Evolutionary conservation across 1,140 invertebrate species (phyloP).

Genomic region (Penaeus chinensis): DNA sequence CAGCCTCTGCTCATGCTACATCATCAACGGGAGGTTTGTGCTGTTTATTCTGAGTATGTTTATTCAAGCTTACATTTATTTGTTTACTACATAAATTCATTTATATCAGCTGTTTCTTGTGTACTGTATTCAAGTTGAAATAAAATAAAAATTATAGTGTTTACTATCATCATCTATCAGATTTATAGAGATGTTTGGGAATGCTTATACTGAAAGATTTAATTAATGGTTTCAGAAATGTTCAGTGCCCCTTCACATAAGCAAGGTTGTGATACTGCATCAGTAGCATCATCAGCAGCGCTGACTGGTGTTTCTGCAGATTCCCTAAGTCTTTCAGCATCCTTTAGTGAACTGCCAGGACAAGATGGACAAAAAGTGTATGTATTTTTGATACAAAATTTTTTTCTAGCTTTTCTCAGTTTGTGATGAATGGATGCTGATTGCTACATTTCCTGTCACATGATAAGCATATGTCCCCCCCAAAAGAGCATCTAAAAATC

Average conservation of each 20-base stretch:
- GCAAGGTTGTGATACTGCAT: constrained; percentile 43
- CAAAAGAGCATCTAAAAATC: too few relatives aligned
- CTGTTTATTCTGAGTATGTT: background rate
- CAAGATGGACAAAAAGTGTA: constrained; percentile 37
- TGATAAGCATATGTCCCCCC: too few relatives aligned
- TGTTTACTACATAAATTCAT: background rate
- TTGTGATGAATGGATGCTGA: too few relatives aligned
- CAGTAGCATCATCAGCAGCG: constrained; percentile 46
- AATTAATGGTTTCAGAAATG: constrained; percentile 33
- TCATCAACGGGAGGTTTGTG: constrained; percentile 46
- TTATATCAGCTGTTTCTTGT: background rate
- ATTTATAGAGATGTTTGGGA: too few relatives aligned
- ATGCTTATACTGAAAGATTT: too few relatives aligned
- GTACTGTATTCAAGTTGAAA: too few relatives aligned
- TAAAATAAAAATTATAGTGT: too few relatives aligned
- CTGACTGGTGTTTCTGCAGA: constrained; percentile 52
- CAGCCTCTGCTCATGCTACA: constrained; percentile 43
- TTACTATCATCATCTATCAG: too few relatives aligned
- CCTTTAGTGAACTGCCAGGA: constrained; percentile 42
- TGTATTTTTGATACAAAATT: background rate
- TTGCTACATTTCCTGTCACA: too few relatives aligned
- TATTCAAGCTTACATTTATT: too few relatives aligned
- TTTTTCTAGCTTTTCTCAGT: background rate
- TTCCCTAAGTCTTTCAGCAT: constrained; percentile 46
- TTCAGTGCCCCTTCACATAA: constrained; percentile 49